Percentiles rank a stretch among this genome's conserved stretches.
phyloP scores from a whole-genome alignment of 1,140 invertebrate species.

The Bombus superbus region DNA sequence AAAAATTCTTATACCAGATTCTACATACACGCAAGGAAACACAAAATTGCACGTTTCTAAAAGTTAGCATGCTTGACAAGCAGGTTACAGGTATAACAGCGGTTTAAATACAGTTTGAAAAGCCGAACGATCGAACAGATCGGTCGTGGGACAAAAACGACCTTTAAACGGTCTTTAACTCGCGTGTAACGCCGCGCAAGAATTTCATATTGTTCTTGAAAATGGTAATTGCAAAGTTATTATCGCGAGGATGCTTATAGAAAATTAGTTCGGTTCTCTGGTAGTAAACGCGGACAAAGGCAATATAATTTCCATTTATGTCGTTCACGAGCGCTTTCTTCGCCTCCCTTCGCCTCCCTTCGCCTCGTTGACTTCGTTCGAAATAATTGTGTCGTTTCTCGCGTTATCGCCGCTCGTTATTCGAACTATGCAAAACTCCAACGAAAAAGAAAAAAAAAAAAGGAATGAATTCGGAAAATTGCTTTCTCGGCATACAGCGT shows the following conservation, averaged over 20 bases:
- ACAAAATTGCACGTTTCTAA: neutral
- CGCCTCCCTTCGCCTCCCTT: neutral
- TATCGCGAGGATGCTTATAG: neutral
- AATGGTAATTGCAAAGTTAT: neutral
- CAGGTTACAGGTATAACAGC: no score
- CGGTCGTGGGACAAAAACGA: conserved; percentile 18
- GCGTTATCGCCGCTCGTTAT: neutral
- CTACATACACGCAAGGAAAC: neutral
- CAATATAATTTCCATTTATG: neutral
- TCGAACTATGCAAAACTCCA: neutral
- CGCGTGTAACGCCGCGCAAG: neutral
- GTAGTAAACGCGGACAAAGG: neutral
- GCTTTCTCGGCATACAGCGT: conserved; percentile 25
- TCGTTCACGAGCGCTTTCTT: neutral
- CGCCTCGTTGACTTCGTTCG: neutral
- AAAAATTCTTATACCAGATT: neutral
- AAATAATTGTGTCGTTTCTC: conserved; percentile 4
- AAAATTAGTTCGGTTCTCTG: neutral
- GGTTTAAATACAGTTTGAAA: no score
- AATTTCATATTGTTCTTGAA: neutral
- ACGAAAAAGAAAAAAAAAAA: neutral
- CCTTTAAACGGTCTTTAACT: neutral
- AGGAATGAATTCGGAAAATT: conserved; percentile 7
- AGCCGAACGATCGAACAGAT: neutral
- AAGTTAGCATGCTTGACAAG: neutral